Percentiles rank a stretch among this genome's conserved stretches.
Evolutionary conservation across 1,140 invertebrate species (phyloP).

Genomic region (Ditylenchus dipsaci): DNA sequence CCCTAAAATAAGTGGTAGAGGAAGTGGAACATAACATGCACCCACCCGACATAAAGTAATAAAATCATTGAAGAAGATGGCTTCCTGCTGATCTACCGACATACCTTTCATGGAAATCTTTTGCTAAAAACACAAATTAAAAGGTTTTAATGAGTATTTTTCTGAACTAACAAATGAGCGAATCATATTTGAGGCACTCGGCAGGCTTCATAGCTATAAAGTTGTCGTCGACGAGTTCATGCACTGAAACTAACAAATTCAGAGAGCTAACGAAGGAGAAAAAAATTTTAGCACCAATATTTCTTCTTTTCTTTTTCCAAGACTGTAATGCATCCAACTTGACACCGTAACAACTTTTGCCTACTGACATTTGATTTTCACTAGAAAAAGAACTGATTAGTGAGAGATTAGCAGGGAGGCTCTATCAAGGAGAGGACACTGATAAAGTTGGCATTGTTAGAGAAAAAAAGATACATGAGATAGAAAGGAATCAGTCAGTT

Average conservation of each 20-base stretch:
- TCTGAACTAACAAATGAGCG: constrained; percentile 5
- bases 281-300: neutral
- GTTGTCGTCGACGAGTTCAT: constrained; percentile 11
- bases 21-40: neutral
- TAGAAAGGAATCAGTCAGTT: no score
- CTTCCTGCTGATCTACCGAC: constrained; percentile 6
- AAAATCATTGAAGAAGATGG: constrained; percentile 19
- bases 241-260: constrained; percentile 10
- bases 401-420: no score
- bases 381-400: no score
- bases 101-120: constrained; percentile 4
- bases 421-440: no score
- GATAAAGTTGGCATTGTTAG: no score
- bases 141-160: neutral
- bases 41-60: constrained; percentile 16
- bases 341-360: no score
- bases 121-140: constrained; percentile 4
- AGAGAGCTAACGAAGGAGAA: neutral
- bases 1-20: constrained; percentile 7
- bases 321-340: neutral
- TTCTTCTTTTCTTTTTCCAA: neutral
- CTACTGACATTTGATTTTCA: no score
- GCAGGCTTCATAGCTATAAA: constrained; percentile 20
- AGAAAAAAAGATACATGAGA: no score
- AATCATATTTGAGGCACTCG: constrained; percentile 17